Conservation (phyloP, 2,888 invertebrate species). For the Prionchulus punctatus region DNA sequence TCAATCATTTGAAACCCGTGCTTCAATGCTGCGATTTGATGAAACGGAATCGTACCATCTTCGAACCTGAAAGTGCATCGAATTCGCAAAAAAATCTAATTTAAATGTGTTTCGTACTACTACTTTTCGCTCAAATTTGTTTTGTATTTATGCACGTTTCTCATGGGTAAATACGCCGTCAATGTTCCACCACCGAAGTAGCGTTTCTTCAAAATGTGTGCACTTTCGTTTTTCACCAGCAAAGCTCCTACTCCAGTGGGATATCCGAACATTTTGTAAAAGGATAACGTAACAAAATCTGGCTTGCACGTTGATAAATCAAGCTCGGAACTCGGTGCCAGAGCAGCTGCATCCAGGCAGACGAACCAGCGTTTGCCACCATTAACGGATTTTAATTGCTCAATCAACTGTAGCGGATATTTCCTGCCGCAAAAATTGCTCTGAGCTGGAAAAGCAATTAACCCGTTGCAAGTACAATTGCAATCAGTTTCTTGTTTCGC, state of each 20-base stretch:
- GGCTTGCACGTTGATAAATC: conserved; percentile 56
- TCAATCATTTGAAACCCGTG: conserved; percentile 64
- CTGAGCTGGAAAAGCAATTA: conserved; percentile 75
- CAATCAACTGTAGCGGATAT: conserved; percentile 59
- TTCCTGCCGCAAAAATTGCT: conserved; percentile 87
- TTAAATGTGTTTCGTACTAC: no score
- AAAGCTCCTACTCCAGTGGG: conserved; percentile 87
- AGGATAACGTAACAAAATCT: conserved; percentile 77
- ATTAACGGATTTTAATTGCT: neutral
- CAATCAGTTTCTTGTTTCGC: conserved; percentile 5
- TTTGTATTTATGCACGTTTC: no score
- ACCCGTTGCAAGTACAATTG: conserved; percentile 15
- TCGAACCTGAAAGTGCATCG: no score
- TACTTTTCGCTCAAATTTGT: no score
- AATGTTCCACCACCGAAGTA: conserved; percentile 91
- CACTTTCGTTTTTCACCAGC: conserved; percentile 49
- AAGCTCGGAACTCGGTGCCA: conserved; percentile 56
- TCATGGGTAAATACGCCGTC: no score
- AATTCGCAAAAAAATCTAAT: no score
- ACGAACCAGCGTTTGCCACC: conserved; percentile 36
- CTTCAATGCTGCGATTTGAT: conserved; percentile 61
- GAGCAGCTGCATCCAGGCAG: conserved; percentile 69
- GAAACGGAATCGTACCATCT: conserved; percentile 76
- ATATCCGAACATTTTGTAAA: conserved; percentile 91
- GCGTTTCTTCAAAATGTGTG: conserved; percentile 44